A percentile compares a stretch with the other conserved stretches of the same genome.
These are phyloP conservation scores for Papilio demoleus DNA, from an alignment of 2,888 invertebrate genomes.

Conservation along the genomic window DNA sequence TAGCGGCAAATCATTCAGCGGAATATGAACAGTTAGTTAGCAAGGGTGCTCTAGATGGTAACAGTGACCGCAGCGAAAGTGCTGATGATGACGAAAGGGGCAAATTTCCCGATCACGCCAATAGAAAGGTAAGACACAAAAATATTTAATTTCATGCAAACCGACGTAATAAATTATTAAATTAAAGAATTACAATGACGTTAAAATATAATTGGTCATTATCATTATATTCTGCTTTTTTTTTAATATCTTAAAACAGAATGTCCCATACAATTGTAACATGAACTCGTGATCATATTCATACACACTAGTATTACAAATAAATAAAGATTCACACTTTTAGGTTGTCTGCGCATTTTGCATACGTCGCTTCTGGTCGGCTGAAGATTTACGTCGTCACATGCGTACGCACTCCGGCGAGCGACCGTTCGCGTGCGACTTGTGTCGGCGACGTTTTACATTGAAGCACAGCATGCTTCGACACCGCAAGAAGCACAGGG, in stretches of 20 bases:
- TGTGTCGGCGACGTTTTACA: conserved; percentile 94
- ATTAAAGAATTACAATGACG: no score
- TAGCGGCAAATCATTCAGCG: conserved; percentile 88
- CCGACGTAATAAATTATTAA: no score
- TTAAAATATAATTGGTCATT: no score
- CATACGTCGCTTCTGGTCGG: conserved; percentile 96
- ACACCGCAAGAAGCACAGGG: conserved; percentile 93
- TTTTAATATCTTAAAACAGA: no score
- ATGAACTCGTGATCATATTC: no score
- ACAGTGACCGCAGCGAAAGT: conserved; percentile 86
- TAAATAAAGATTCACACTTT: conserved; percentile 41
- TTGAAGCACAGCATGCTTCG: conserved; percentile 97
- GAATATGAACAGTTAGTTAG: conserved; percentile 93
- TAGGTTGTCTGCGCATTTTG: conserved; percentile 95
- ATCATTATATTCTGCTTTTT: no score
- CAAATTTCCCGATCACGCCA: conserved; percentile 93
- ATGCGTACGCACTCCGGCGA: conserved; percentile 97
- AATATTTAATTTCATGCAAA: no score
- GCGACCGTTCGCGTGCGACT: conserved; percentile 95
- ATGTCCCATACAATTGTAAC: no score
- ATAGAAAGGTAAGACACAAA: conserved; percentile 87
- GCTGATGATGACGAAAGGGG: conserved; percentile 87
- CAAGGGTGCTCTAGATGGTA: conserved; percentile 87
- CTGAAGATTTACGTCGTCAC: conserved; percentile 95
- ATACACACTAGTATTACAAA: conserved; percentile 14